Conservation (phyloP, 2,888 invertebrate species). For the Andricus curvator region DNA sequence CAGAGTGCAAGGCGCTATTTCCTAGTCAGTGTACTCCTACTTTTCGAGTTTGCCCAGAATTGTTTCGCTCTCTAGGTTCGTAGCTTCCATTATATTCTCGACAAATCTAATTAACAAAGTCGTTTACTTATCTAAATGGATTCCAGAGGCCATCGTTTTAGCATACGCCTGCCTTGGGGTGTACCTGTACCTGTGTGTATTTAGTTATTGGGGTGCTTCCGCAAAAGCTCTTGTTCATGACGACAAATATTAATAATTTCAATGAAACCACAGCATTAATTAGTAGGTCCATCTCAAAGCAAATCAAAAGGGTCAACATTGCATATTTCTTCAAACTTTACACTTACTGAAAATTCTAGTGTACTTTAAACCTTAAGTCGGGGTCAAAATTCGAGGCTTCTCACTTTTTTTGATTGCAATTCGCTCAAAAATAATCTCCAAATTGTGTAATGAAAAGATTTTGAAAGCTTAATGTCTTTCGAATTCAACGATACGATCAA, state of each 20-base stretch:
- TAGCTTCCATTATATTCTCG: conserved; percentile 64
- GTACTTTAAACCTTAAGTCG: not conserved
- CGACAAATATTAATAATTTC: conserved; percentile 1
- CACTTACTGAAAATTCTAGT: not conserved
- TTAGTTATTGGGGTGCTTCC: conserved; percentile 8
- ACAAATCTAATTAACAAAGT: conserved; percentile 73
- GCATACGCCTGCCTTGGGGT: conserved; percentile 28
- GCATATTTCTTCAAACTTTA: not conserved
- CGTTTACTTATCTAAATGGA: conserved; percentile 74
- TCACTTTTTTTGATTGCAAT: too few species aligned
- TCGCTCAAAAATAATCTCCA: too few species aligned
- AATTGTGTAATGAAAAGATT: too few species aligned
- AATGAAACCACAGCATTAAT: not conserved
- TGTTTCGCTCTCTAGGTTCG: conserved; percentile 66
- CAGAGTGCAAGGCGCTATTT: conserved; percentile 54
- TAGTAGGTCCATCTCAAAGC: not conserved
- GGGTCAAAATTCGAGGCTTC: too few species aligned
- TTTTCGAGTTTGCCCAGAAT: conserved; percentile 62
- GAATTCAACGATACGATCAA: too few species aligned
- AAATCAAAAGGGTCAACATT: not conserved
- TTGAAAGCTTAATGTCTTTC: too few species aligned
- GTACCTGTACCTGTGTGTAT: conserved; percentile 2
- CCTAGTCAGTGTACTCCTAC: conserved; percentile 61
- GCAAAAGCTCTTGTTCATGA: conserved; percentile 17
- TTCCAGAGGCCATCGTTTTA: conserved; percentile 67